Conservation (phyloP, 2,113 vertebrate genomes). For the Sitta europaea region DNA sequence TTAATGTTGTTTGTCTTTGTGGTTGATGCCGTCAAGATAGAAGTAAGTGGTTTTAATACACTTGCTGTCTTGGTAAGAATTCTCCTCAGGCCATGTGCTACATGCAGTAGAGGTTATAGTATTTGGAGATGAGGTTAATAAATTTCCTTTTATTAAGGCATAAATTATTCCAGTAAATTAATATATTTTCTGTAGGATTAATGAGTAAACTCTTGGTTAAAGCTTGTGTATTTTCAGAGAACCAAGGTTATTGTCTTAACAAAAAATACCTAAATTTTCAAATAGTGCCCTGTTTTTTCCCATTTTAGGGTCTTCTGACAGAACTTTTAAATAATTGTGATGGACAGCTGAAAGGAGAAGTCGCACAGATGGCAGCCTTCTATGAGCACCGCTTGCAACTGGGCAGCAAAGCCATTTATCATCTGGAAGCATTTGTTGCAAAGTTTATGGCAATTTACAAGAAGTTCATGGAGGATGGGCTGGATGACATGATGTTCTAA, state of each 20-base stretch:
- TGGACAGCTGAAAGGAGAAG: slow-evolving; percentile 93
- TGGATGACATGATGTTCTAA: slow-evolving; percentile 94
- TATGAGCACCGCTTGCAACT: slow-evolving; percentile 94
- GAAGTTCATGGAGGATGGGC: slow-evolving; percentile 98
- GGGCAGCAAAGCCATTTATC: slow-evolving; percentile 95
- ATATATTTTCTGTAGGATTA: neutral
- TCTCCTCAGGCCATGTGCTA: neutral
- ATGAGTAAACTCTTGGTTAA: neutral
- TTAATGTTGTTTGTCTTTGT: neutral
- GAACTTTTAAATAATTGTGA: slow-evolving; percentile 94
- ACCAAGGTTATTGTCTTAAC: neutral
- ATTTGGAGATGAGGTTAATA: neutral
- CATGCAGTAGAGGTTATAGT: neutral
- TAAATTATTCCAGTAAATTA: neutral
- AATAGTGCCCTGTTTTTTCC: neutral
- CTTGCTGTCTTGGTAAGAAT: neutral
- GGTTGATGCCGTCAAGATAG: neutral
- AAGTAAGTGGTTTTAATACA: neutral
- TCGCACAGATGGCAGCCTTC: slow-evolving; percentile 89
- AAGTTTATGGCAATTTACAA: slow-evolving; percentile 98
- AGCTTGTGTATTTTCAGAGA: neutral
- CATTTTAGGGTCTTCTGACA: slow-evolving; percentile 82
- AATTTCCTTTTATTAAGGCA: neutral
- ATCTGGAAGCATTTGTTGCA: slow-evolving; percentile 95
- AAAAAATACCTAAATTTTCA: neutral